These are phyloP conservation scores for Eunapius fragilis DNA, from an alignment of 37 sponge, comb jelly and placozoan species.

Conservation along the genomic window DNA sequence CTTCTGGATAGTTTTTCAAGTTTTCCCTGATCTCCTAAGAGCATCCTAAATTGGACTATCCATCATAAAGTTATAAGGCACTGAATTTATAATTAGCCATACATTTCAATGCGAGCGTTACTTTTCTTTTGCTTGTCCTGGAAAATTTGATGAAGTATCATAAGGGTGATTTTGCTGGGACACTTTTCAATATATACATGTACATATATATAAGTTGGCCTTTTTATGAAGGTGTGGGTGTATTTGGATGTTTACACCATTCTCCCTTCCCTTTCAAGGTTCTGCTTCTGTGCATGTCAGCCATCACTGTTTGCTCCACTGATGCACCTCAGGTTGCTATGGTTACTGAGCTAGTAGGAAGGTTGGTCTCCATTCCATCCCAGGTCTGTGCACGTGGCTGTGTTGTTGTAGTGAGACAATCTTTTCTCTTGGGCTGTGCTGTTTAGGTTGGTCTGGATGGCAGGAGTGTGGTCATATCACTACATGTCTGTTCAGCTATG, in stretches of 20 bases:
- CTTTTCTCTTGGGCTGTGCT: too few relatives aligned
- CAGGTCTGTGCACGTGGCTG: constrained; percentile 14
- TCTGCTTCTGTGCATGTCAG: background rate
- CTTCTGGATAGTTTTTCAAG: too few relatives aligned
- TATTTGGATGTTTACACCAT: background rate
- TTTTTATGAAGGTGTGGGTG: background rate
- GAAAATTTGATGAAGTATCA: too few relatives aligned
- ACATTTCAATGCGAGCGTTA: too few relatives aligned
- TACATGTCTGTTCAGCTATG: background rate
- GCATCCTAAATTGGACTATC: too few relatives aligned
- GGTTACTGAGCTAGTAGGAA: background rate
- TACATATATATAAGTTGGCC: background rate
- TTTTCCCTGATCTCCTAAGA: too few relatives aligned
- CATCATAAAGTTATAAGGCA: too few relatives aligned
- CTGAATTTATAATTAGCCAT: too few relatives aligned
- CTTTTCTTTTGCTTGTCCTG: too few relatives aligned
- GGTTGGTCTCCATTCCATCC: constrained; percentile 13
- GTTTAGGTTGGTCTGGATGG: background rate
- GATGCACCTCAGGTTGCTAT: constrained; percentile 1
- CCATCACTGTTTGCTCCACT: background rate
- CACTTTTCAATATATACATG: background rate
- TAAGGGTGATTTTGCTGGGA: too few relatives aligned
- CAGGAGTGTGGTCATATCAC: background rate
- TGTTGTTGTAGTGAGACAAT: background rate
- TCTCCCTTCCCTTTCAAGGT: background rate